Evolutionary conservation across 2,113 vertebrate genomes (phyloP).

Genomic region (Rutilus rutilus): DNA sequence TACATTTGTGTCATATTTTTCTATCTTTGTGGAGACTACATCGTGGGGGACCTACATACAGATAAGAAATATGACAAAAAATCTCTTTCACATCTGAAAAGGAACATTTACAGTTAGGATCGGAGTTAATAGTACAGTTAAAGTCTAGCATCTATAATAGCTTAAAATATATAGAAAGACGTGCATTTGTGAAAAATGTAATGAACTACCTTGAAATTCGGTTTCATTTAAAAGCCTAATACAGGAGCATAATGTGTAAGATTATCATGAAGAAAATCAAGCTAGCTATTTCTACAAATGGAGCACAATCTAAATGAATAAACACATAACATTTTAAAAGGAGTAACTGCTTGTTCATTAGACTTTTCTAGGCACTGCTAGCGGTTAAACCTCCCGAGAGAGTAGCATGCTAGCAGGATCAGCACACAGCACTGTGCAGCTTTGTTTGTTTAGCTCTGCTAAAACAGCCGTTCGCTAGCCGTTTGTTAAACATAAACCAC

Average conservation of each 20-base stretch:
- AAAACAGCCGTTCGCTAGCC: conserved; percentile 24
- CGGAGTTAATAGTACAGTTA: background rate
- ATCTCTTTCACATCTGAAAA: no score
- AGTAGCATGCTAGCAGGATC: conserved; percentile 8
- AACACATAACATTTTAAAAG: no score
- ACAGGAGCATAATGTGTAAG: background rate
- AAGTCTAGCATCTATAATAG: background rate
- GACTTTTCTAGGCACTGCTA: background rate
- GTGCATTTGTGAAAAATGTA: no score
- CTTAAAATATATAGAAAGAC: background rate
- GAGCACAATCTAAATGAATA: background rate
- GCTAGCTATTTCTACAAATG: background rate
- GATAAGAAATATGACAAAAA: no score
- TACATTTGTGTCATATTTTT: background rate
- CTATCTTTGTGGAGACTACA: background rate
- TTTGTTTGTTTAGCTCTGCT: conserved; percentile 28
- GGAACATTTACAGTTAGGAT: background rate
- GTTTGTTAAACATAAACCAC: conserved; percentile 32
- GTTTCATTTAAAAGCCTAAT: background rate
- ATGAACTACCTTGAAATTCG: no score
- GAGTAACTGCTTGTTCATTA: background rate
- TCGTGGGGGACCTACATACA: no score
- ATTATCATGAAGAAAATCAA: background rate
- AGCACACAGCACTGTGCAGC: conserved; percentile 21
- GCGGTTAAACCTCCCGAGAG: background rate